Conservation (phyloP, 2,888 invertebrate species). For the Cenopis cana region DNA sequence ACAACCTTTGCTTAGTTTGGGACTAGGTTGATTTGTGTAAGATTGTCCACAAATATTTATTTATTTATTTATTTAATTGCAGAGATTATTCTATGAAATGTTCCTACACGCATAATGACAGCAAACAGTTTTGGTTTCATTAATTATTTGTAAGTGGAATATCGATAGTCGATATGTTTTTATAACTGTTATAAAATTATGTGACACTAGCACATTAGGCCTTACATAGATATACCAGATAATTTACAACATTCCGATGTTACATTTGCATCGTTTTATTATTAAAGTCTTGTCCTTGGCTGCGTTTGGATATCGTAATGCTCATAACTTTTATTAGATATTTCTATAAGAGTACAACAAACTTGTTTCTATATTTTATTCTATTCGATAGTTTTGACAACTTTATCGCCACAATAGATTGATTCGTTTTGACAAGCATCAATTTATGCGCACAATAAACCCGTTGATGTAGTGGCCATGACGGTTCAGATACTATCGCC, state of each 20-base stretch:
- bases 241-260: not conserved
- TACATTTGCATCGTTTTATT: not conserved
- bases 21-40: too few species aligned
- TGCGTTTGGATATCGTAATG: not conserved
- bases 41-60: too few species aligned
- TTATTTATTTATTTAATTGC: too few species aligned
- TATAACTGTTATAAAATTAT: too few species aligned
- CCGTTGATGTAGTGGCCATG: constrained; percentile 26
- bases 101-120: too few species aligned
- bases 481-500: constrained; percentile 28
- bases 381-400: constrained; percentile 6
- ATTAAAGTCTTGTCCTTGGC: not conserved
- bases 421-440: constrained; percentile 29
- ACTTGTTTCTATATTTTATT: not conserved
- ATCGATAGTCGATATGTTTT: too few species aligned
- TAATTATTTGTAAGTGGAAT: too few species aligned
- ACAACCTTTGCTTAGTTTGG: too few species aligned
- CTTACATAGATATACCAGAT: not conserved
- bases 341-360: not conserved
- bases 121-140: too few species aligned
- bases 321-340: not conserved
- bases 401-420: not conserved
- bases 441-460: constrained; percentile 21
- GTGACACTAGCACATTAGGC: not conserved
- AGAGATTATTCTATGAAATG: too few species aligned